A percentile compares a stretch with the other conserved stretches of the same genome.
These are phyloP conservation scores for Protonibea diacanthus DNA, from an alignment of 2,797 vertebrate species.

Conservation along the genomic window DNA sequence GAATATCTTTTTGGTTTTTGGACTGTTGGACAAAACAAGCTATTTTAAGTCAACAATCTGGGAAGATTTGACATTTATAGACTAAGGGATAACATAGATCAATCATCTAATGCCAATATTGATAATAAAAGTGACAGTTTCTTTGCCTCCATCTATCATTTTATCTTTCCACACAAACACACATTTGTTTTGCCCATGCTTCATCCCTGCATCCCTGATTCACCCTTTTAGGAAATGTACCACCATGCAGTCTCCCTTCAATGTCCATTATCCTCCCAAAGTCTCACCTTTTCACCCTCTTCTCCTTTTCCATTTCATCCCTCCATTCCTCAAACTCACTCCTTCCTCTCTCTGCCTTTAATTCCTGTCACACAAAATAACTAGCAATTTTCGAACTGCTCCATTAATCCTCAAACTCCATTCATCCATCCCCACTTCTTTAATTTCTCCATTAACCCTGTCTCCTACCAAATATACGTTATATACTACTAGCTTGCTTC, in stretches of 20 bases:
- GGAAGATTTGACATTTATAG: background rate
- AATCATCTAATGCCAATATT: no score
- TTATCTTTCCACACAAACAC: background rate
- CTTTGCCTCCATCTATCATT: background rate
- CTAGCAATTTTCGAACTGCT: background rate
- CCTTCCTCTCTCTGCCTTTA: background rate
- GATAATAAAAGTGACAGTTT: background rate
- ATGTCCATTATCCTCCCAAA: conserved; percentile 5
- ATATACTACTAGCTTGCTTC: conserved; percentile 10
- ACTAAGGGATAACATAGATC: background rate
- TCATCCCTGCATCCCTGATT: background rate
- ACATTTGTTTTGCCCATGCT: background rate
- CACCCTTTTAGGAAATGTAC: background rate
- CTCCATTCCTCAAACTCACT: background rate
- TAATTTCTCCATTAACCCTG: background rate
- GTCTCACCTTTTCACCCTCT: background rate
- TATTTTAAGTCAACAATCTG: background rate
- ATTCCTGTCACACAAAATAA: conserved; percentile 23
- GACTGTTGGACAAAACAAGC: background rate
- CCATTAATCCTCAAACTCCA: conserved; percentile 24
- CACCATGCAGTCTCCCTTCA: conserved; percentile 13
- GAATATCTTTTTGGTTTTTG: background rate
- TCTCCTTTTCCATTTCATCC: conserved; percentile 21
- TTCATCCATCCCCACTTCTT: background rate
- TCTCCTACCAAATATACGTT: background rate